Conservation (phyloP, 2,797 vertebrate species). For the Hyperoplus lanceolatus region DNA sequence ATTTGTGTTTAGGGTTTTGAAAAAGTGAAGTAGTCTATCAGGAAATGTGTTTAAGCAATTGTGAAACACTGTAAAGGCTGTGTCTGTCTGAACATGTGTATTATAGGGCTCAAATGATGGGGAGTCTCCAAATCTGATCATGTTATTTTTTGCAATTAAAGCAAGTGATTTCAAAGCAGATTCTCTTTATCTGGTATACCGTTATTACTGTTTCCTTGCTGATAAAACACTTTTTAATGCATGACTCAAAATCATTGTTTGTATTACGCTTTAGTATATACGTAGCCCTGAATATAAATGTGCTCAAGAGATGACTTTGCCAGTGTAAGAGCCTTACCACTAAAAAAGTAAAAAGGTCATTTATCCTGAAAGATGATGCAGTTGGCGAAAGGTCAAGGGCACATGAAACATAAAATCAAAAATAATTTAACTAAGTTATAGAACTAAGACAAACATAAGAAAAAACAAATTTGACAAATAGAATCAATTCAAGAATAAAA, state of each 20-base stretch:
- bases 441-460: background rate
- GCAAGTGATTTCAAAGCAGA: background rate
- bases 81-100: constrained; percentile 22
- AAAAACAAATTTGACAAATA: background rate
- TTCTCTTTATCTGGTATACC: background rate
- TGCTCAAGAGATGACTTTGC: background rate
- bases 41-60: no score
- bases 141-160: constrained; percentile 30
- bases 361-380: background rate
- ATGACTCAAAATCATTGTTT: background rate
- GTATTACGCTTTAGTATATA: no score
- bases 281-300: background rate
- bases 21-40: no score
- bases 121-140: background rate
- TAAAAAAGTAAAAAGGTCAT: background rate
- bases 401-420: no score
- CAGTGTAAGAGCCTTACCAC: background rate
- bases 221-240: background rate
- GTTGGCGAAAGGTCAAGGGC: background rate
- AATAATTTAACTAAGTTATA: no score
- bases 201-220: background rate
- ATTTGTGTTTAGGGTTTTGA: no score
- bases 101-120: constrained; percentile 8
- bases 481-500: background rate
- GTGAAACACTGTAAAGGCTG: background rate